A percentile compares a stretch with the other conserved stretches of the same genome.
phyloP scores from a whole-genome alignment of 1,140 invertebrate species.

The Lepidurus couesii region DNA sequence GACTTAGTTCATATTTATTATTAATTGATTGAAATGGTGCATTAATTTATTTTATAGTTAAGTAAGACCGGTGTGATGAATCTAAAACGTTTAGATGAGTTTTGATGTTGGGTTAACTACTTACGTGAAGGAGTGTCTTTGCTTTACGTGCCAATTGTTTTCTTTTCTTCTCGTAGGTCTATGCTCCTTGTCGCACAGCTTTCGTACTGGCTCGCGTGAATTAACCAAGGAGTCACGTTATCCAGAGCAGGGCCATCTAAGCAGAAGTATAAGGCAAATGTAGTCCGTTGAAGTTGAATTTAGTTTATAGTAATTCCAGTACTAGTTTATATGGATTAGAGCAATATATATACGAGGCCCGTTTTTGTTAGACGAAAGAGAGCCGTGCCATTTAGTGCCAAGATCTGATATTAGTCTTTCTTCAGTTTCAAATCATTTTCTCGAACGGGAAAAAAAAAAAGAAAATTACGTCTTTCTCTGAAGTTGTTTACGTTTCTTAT shows the following conservation, averaged over 20 bases:
- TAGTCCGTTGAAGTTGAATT: neutral
- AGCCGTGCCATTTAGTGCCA: neutral
- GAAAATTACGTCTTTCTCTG: no score
- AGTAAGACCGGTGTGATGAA: neutral
- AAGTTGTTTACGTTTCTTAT: neutral
- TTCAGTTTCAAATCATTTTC: neutral
- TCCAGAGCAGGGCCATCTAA: neutral
- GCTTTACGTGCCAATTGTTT: slow-evolving; percentile 19
- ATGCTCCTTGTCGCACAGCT: slow-evolving; percentile 61
- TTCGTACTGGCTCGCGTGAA: slow-evolving; percentile 54
- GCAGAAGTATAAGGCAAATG: neutral
- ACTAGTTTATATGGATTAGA: no score
- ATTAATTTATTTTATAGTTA: slow-evolving; percentile 28
- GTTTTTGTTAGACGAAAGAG: neutral
- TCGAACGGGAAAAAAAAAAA: no score
- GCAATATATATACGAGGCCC: neutral
- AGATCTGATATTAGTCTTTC: neutral
- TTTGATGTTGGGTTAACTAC: no score
- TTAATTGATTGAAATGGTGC: no score
- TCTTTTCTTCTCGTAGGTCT: slow-evolving; percentile 46
- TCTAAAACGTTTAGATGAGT: no score
- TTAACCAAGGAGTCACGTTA: slow-evolving; percentile 35
- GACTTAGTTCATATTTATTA: no score
- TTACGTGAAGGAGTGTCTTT: neutral
- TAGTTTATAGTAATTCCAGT: no score